Conservation (phyloP, 2,113 vertebrate species). For the Anoplopoma fimbria region DNA sequence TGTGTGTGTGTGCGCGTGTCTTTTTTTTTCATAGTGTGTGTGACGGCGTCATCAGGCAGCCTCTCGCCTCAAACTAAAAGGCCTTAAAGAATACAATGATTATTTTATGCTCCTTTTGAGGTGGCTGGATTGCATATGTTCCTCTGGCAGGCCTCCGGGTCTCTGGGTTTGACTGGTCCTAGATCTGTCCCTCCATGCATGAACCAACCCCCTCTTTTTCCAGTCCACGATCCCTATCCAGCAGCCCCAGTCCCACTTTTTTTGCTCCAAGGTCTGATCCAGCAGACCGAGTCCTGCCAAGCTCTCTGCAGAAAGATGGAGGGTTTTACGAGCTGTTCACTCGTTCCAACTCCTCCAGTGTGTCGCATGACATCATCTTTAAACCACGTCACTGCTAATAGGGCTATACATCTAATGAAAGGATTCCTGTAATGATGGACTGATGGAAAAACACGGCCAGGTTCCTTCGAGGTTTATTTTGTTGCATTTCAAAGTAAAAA, state of each 20-base stretch:
- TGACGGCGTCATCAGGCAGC: slow-evolving; percentile 19
- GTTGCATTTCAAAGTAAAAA: slow-evolving; percentile 17
- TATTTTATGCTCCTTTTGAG: slow-evolving; percentile 28
- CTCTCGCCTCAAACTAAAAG: slow-evolving; percentile 16
- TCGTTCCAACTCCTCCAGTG: slow-evolving; percentile 57
- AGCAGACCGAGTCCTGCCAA: slow-evolving; percentile 45
- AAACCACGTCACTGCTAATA: slow-evolving; percentile 65
- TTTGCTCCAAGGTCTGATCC: slow-evolving; percentile 49
- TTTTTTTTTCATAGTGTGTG: no score
- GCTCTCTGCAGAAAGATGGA: slow-evolving; percentile 51
- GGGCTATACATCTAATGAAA: slow-evolving; percentile 65
- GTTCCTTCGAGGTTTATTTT: slow-evolving; percentile 22
- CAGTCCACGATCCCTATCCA: slow-evolving; percentile 28
- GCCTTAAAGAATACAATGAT: slow-evolving; percentile 6
- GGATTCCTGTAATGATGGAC: slow-evolving; percentile 59
- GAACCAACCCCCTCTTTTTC: slow-evolving; percentile 35
- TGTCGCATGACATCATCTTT: slow-evolving; percentile 68
- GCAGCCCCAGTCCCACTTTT: slow-evolving; percentile 24
- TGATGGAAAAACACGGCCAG: slow-evolving; percentile 51
- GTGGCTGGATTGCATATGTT: slow-evolving; percentile 27
- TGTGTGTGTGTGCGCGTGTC: no score
- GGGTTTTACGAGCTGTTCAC: slow-evolving; percentile 68
- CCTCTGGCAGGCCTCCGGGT: slow-evolving; percentile 20
- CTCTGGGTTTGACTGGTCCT: slow-evolving; percentile 20
- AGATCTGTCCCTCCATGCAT: slow-evolving; percentile 47